Percentiles rank a stretch among this genome's conserved stretches.
Evolutionary conservation across 2,797 vertebrate species (phyloP).

Genomic region (Xenentodon cancila): DNA sequence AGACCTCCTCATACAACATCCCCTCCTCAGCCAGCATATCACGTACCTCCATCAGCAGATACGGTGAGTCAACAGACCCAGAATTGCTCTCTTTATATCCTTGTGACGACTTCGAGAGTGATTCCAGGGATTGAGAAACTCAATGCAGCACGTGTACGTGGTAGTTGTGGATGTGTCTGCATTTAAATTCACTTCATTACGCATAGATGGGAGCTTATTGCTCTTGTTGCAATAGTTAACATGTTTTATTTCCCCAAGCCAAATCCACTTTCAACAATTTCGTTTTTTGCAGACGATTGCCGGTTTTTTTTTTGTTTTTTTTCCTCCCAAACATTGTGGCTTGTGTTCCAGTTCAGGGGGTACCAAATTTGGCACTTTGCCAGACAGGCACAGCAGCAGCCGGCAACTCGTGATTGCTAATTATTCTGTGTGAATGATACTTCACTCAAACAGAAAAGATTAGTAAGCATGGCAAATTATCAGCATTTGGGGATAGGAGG

Average conservation of each 20-base stretch:
- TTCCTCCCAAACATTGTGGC: too few relatives aligned
- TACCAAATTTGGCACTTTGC: slow-evolving; percentile 67
- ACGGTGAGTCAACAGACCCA: slow-evolving; percentile 82
- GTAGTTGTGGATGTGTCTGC: too few relatives aligned
- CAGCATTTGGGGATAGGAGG: slow-evolving; percentile 35
- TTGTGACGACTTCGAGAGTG: too few relatives aligned
- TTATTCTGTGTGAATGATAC: slow-evolving; percentile 79
- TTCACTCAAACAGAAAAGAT: slow-evolving; percentile 71
- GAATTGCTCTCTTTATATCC: background rate
- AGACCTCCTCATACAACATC: slow-evolving; percentile 98
- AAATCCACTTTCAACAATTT: too few relatives aligned
- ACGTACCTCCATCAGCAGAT: slow-evolving; percentile 95
- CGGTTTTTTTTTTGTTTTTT: too few relatives aligned
- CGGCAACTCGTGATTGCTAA: slow-evolving; percentile 73
- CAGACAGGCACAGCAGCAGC: slow-evolving; percentile 50
- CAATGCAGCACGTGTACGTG: too few relatives aligned
- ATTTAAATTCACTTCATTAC: too few relatives aligned
- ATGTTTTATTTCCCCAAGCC: too few relatives aligned
- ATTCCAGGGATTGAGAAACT: too few relatives aligned
- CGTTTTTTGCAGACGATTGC: too few relatives aligned
- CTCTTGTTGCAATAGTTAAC: too few relatives aligned
- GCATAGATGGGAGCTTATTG: too few relatives aligned
- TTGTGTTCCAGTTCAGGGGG: background rate
- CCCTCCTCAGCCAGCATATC: slow-evolving; percentile 96
- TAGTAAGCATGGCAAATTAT: slow-evolving; percentile 70